Conservation (phyloP, 2,797 vertebrate genomes). For the Esox masquinongy region DNA sequence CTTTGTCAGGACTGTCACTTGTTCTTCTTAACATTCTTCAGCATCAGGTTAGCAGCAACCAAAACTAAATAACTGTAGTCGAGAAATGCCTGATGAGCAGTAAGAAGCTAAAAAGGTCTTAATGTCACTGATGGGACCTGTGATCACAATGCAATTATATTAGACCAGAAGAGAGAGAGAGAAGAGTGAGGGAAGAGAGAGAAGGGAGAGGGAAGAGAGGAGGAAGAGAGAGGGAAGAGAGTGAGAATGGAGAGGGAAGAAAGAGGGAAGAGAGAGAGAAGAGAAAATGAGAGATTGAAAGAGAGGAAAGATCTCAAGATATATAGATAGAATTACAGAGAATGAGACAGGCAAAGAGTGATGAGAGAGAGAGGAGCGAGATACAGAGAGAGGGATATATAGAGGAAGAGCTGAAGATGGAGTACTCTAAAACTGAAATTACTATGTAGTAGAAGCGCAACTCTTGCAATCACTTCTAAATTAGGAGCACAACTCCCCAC, state of each 20-base stretch:
- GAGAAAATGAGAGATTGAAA: no score
- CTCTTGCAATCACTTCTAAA: conserved; percentile 64
- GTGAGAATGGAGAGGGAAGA: conserved; percentile 9
- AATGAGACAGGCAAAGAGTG: conserved; percentile 18
- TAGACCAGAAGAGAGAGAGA: neutral
- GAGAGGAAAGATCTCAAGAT: no score
- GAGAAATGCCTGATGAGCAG: conserved; percentile 19
- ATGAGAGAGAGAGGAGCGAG: conserved; percentile 14
- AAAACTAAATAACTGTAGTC: conserved; percentile 30
- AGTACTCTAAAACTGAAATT: conserved; percentile 34
- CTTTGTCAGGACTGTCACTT: conserved; percentile 18
- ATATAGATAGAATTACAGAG: neutral
- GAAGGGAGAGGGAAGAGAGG: conserved; percentile 18
- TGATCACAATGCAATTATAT: neutral
- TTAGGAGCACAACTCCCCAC: conserved; percentile 64
- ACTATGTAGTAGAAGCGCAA: conserved; percentile 35
- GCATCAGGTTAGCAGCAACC: conserved; percentile 23
- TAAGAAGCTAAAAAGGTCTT: conserved; percentile 8
- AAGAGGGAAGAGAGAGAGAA: conserved; percentile 16
- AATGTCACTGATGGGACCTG: conserved; percentile 16
- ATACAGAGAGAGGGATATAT: conserved; percentile 15
- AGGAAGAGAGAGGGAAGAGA: neutral
- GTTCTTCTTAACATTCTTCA: conserved; percentile 24
- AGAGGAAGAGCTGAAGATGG: neutral
- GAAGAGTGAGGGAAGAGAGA: neutral